Percentiles rank a stretch among this genome's conserved stretches.
Evolutionary conservation across 2,797 vertebrate genomes (phyloP).

Genomic region (Cottoperca gobio): DNA sequence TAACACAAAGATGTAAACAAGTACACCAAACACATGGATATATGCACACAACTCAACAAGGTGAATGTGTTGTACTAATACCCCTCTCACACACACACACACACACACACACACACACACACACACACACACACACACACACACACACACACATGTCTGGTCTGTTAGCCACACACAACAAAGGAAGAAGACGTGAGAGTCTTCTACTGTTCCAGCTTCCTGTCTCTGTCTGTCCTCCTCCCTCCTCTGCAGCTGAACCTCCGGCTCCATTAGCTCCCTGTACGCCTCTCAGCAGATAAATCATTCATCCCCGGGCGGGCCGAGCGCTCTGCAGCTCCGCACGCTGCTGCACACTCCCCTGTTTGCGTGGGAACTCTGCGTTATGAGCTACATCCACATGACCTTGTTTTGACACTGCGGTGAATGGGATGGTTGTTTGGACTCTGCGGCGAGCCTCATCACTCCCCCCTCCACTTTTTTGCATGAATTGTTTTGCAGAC

Average conservation of each 20-base stretch:
- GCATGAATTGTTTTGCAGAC: slow-evolving; percentile 45
- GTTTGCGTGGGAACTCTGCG: slow-evolving; percentile 37
- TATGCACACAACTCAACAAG: too few species aligned
- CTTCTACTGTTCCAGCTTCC: slow-evolving; percentile 31
- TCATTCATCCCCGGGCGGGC: slow-evolving; percentile 57
- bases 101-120: slow-evolving; percentile 11
- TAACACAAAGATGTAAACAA: too few species aligned
- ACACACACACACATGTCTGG: slow-evolving; percentile 25
- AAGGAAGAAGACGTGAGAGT: slow-evolving; percentile 31
- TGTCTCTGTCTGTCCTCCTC: slow-evolving; percentile 13
- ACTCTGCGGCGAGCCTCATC: slow-evolving; percentile 34
- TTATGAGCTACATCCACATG: slow-evolving; percentile 28
- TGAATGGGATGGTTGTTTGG: slow-evolving; percentile 44
- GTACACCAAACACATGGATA: neutral
- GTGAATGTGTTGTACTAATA: neutral
- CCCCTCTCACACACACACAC: too few species aligned
- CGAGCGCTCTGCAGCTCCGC: slow-evolving; percentile 10
- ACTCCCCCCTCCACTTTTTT: slow-evolving; percentile 26
- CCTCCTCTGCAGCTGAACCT: slow-evolving; percentile 64
- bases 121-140: neutral
- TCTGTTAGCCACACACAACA: slow-evolving; percentile 20
- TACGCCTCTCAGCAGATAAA: slow-evolving; percentile 57
- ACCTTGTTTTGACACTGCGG: slow-evolving; percentile 58
- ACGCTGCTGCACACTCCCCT: slow-evolving; percentile 25
- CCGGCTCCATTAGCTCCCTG: slow-evolving; percentile 55